phyloP scores from a whole-genome alignment of 1,140 invertebrate genomes.

The Sarcophaga bullata region DNA sequence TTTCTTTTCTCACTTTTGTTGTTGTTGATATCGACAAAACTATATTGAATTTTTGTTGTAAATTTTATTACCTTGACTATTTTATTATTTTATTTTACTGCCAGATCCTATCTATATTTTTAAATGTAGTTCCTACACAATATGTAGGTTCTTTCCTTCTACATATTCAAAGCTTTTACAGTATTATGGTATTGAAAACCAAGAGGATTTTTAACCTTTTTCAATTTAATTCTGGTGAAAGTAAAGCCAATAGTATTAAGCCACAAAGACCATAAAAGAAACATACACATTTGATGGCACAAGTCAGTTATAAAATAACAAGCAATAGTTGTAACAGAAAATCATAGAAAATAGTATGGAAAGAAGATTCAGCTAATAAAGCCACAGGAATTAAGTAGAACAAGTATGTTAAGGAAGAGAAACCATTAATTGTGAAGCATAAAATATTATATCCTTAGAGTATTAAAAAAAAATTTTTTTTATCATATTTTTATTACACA shows the following conservation, averaged over 20 bases:
- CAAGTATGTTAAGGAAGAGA: too few species aligned
- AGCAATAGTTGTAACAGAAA: background rate
- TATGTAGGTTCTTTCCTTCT: too few species aligned
- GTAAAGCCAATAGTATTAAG: background rate
- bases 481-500: too few species aligned
- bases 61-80: background rate
- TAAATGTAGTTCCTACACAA: background rate
- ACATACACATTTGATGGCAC: background rate
- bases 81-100: background rate
- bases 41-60: background rate
- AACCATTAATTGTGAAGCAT: too few species aligned
- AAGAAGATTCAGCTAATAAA: background rate
- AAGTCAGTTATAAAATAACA: background rate
- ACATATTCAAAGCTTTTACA: too few species aligned
- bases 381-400: too few species aligned
- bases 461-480: too few species aligned
- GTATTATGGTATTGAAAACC: too few species aligned
- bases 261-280: conserved; percentile 39
- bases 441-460: too few species aligned
- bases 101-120: background rate
- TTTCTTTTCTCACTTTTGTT: too few species aligned
- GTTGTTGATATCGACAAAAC: background rate
- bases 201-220: background rate
- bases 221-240: conserved; percentile 16
- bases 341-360: background rate